Evolutionary conservation across 1,140 invertebrate species (phyloP), one percentile per base, ranked within the genome.

Genomic region (Danaus melanippus): DNA sequence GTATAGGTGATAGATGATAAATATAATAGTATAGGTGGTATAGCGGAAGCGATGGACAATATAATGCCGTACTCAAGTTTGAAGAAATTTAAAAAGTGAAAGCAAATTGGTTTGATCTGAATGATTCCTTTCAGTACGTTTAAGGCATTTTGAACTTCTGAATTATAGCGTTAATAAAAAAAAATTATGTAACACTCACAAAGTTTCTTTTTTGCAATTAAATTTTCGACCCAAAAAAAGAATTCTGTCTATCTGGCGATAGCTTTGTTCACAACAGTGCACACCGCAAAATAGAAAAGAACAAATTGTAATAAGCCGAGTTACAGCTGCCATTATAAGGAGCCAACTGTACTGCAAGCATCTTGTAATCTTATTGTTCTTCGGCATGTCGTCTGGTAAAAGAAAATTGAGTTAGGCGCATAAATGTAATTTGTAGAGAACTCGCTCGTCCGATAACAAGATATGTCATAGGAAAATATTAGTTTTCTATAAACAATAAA

Each of bases 71-170:
- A 70, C 32, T 78, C 68, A 1, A 78, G 53, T 9, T 52, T 46
- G 53, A 73, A 65, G 46, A 78, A 74, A 45, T 70, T 66, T 9
- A 68, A 56, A 51, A 69, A 62, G 51, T 68, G 66, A 41, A 71
- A 77, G 9, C 42, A 44, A 3, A 77, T 56, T 0, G 68, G 59
- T 9, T 60, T 56, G 0, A 64, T 51, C 8, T 9, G 39, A 17
- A 57, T 50, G 9, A 57, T 12, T 9, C 46, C 12, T 12, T 51
- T 46, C 1, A 57, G 43, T 10, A 51, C 48, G 2, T 2, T 42
- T 8, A 57, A 40, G 32, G 21, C 42, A 17, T 9, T 50, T 49
- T 11, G 40, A 7, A 32, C 2, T 32, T 32, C 21, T 32, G 21
- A 32, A 32, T 32, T 32, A 32, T 7, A 32, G 2, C 7, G 21